phyloP scores from a whole-genome alignment of 2,113 vertebrate genomes.

The Redunca redunca region DNA sequence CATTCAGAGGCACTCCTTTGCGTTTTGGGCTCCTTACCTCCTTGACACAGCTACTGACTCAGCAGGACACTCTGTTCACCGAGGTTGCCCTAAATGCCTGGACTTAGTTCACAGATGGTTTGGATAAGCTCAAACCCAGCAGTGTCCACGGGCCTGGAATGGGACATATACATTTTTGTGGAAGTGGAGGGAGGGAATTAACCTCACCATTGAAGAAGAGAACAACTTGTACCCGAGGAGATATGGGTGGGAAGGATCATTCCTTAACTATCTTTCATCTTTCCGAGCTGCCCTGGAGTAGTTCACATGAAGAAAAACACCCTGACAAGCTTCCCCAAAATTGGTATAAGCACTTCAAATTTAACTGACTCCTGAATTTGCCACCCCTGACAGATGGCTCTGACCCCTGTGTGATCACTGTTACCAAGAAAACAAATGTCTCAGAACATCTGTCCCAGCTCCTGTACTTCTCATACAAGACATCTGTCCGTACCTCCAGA shows the following conservation, averaged over 20 bases:
- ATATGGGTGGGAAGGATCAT: accelerated
- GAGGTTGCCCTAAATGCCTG: neutral
- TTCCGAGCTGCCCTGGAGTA: neutral
- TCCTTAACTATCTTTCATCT: neutral
- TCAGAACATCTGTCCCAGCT: neutral
- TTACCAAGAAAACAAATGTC: neutral
- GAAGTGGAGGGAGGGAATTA: neutral
- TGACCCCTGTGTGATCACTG: neutral
- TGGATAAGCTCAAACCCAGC: neutral
- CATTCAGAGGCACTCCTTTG: neutral
- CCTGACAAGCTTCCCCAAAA: neutral
- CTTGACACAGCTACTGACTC: neutral
- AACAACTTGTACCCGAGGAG: neutral
- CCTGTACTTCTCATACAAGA: neutral
- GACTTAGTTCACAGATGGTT: neutral
- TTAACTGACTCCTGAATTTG: neutral
- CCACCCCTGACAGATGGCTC: neutral
- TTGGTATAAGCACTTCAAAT: neutral
- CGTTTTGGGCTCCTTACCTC: neutral
- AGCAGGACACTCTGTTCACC: neutral
- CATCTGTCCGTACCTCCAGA: neutral
- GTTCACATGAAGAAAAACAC: neutral
- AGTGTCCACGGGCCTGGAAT: neutral
- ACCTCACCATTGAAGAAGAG: neutral
- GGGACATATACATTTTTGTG: neutral